Evolutionary conservation across 2,888 invertebrate genomes (phyloP).

Genomic region (Thumatha senex): DNA sequence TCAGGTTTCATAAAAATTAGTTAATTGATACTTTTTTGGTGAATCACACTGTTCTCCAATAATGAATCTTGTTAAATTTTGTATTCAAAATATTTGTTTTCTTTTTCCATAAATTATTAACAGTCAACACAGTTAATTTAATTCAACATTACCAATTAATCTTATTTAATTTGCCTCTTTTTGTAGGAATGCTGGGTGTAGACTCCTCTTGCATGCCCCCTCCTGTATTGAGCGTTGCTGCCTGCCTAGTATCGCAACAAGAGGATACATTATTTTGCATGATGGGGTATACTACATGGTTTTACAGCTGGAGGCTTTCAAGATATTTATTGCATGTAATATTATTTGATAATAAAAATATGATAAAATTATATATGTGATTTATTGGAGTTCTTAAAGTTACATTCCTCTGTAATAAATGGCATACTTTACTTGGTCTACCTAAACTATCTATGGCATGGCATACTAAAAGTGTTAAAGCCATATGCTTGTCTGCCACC

Average conservation of each 20-base stretch:
- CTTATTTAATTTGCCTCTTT: constrained; percentile 3
- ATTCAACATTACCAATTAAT: too few species aligned
- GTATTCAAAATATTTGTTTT: too few species aligned
- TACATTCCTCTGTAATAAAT: not conserved
- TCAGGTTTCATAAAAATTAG: too few species aligned
- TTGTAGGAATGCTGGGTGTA: constrained; percentile 9
- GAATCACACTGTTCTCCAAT: too few species aligned
- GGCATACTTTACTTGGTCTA: not conserved
- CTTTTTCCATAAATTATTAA: too few species aligned
- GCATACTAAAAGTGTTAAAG: too few species aligned
- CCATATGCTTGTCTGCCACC: too few species aligned
- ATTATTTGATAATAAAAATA: constrained; percentile 4
- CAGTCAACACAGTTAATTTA: not conserved
- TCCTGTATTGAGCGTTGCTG: constrained; percentile 4
- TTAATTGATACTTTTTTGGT: too few species aligned
- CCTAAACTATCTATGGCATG: too few species aligned
- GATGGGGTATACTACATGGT: not conserved
- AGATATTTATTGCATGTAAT: constrained; percentile 7
- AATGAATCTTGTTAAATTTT: too few species aligned
- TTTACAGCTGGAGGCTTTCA: not conserved
- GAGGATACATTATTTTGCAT: constrained; percentile 4
- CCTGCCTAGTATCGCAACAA: not conserved
- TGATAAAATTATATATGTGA: not conserved
- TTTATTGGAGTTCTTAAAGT: not conserved
- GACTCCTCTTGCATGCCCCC: constrained; percentile 13